These are phyloP conservation scores for Isaurus tuberculatus DNA, from an alignment of 92 coral and sea anemone genomes.

Conservation along the genomic window DNA sequence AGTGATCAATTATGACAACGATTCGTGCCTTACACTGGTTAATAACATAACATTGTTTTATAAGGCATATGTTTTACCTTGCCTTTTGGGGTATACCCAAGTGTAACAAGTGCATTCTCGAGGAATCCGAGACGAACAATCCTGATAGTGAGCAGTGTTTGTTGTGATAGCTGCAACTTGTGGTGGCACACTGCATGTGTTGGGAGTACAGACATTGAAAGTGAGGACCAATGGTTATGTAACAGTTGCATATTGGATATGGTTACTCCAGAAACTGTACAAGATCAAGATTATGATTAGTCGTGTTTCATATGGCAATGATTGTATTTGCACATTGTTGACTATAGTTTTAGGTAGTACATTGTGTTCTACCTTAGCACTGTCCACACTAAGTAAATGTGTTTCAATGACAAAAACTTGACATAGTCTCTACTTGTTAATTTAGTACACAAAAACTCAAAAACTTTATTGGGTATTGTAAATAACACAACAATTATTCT, in stretches of 20 bases:
- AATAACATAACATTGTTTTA: constrained; percentile 2
- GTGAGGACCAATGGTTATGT: not conserved
- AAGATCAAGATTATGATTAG: constrained; percentile 26
- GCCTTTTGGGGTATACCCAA: constrained; percentile 11
- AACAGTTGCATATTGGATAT: constrained; percentile 5
- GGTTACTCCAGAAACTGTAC: constrained; percentile 25
- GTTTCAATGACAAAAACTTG: constrained; percentile 29
- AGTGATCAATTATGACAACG: constrained; percentile 14
- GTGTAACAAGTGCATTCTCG: not conserved
- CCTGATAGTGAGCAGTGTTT: not conserved
- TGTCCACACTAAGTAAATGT: constrained; percentile 42
- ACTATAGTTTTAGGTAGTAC: constrained; percentile 44
- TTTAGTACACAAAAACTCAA: constrained; percentile 47
- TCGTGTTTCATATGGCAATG: constrained; percentile 21
- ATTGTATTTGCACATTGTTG: constrained; percentile 33
- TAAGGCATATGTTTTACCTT: constrained; percentile 10
- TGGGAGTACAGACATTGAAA: constrained; percentile 6
- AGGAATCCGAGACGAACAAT: constrained; percentile 9
- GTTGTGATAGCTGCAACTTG: not conserved
- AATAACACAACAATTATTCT: constrained; percentile 42
- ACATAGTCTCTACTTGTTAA: constrained; percentile 35
- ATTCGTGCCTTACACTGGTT: not conserved
- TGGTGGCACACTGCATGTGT: not conserved
- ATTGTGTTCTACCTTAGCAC: constrained; percentile 39
- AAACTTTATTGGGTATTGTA: constrained; percentile 45